A percentile compares a stretch with the other conserved stretches of the same genome.
phyloP scores from a whole-genome alignment of 2,888 invertebrate species.

The Panzeria rudis region DNA sequence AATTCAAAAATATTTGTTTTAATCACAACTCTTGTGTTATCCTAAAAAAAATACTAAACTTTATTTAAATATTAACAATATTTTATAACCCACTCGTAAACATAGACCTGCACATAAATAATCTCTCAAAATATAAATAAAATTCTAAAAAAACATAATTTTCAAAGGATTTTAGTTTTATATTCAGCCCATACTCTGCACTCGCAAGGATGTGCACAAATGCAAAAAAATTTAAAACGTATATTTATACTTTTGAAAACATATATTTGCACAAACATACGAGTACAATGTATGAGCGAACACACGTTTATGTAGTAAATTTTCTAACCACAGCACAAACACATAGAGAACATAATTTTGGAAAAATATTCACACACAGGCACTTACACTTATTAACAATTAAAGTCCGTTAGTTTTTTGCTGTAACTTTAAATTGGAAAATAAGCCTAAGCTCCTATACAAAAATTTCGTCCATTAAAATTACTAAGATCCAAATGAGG shows the following conservation, averaged over 20 bases:
- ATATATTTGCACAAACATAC: background rate
- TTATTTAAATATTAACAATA: conserved; percentile 37
- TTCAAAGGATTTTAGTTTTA: conserved; percentile 54
- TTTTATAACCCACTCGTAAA: conserved; percentile 43
- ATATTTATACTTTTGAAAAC: conserved; percentile 45
- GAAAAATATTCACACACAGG: background rate
- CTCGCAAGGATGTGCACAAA: background rate
- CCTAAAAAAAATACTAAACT: background rate
- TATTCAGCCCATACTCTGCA: background rate
- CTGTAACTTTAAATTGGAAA: too few relatives aligned
- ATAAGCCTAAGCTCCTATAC: too few relatives aligned
- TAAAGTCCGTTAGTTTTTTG: background rate
- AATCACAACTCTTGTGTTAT: conserved; percentile 19
- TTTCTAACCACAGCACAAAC: conserved; percentile 51
- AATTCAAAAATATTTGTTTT: conserved; percentile 33
- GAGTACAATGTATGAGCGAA: conserved; percentile 26
- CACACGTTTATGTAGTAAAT: conserved; percentile 38
- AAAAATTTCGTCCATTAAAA: too few relatives aligned
- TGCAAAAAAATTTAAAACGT: background rate
- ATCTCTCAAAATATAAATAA: background rate
- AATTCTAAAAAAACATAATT: conserved; percentile 44
- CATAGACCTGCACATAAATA: conserved; percentile 45
- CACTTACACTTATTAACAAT: background rate
- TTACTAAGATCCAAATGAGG: too few relatives aligned
- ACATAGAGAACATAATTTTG: conserved; percentile 36